Conservation (phyloP, 2,888 invertebrate species). For the Drosophila pseudotakahashii region DNA sequence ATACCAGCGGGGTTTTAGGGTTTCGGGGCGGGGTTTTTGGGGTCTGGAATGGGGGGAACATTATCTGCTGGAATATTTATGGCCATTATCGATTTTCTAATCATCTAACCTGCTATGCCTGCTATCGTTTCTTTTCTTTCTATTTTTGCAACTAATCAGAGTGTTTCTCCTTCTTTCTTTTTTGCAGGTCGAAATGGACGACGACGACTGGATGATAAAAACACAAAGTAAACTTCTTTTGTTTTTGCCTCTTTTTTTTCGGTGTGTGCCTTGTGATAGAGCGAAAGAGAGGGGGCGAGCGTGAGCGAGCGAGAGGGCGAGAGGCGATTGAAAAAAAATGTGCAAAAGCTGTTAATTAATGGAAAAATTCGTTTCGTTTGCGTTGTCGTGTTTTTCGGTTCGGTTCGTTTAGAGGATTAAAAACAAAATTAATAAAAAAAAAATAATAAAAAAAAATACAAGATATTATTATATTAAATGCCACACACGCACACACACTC, state of each 20-base stretch:
- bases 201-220: slow-evolving; percentile 7
- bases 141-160: slow-evolving; percentile 22
- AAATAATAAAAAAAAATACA: background rate
- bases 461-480: background rate
- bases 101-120: slow-evolving; percentile 40
- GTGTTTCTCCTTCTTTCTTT: slow-evolving; percentile 11
- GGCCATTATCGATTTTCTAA: slow-evolving; percentile 50
- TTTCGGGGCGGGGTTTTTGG: background rate
- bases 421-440: background rate
- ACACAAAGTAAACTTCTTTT: slow-evolving; percentile 11
- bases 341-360: slow-evolving; percentile 51
- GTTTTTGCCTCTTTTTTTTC: slow-evolving; percentile 19
- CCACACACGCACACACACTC: background rate
- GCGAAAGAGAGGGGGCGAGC: slow-evolving; percentile 2
- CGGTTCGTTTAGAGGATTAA: slow-evolving; percentile 10
- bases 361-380: slow-evolving; percentile 35
- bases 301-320: slow-evolving; percentile 1
- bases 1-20: background rate
- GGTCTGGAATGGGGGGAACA: slow-evolving; percentile 3
- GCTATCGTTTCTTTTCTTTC: slow-evolving; percentile 9
- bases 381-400: slow-evolving; percentile 17
- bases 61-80: slow-evolving; percentile 41
- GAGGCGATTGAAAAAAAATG: slow-evolving; percentile 18
- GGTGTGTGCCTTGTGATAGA: slow-evolving; percentile 23
- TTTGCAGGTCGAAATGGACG: slow-evolving; percentile 29